Conservation (phyloP, 2,888 invertebrate species). For the Acronicta alni region DNA sequence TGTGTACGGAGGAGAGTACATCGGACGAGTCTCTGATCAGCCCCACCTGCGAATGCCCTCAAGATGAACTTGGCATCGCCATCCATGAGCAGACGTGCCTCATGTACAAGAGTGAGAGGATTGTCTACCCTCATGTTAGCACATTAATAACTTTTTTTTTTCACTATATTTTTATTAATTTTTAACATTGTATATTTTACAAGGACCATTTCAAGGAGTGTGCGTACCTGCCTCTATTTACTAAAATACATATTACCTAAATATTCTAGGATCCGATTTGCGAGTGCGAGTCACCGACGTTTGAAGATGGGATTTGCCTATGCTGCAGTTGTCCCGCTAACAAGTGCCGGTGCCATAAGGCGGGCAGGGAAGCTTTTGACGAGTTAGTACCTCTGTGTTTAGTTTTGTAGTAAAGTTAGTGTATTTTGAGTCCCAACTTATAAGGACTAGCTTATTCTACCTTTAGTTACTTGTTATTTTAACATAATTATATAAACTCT, state of each 20-base stretch:
- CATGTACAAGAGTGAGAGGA: slow-evolving; percentile 73
- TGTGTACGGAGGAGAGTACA: slow-evolving; percentile 64
- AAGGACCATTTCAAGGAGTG: too few relatives aligned
- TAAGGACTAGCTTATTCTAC: too few relatives aligned
- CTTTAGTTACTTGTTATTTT: too few relatives aligned
- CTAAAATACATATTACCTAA: too few relatives aligned
- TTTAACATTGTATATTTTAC: too few relatives aligned
- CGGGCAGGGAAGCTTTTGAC: slow-evolving; percentile 77
- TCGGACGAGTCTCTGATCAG: slow-evolving; percentile 51
- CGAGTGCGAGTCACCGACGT: slow-evolving; percentile 63
- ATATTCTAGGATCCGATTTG: slow-evolving; percentile 65
- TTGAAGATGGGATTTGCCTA: slow-evolving; percentile 65
- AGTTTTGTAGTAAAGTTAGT: too few relatives aligned
- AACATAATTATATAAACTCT: too few relatives aligned
- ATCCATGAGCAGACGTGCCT: slow-evolving; percentile 75
- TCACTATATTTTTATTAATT: too few relatives aligned
- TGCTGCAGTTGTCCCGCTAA: slow-evolving; percentile 72
- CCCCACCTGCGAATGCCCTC: slow-evolving; percentile 72
- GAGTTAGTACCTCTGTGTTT: slow-evolving; percentile 61
- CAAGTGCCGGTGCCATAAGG: slow-evolving; percentile 71
- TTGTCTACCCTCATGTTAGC: slow-evolving; percentile 75
- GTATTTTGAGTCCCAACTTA: too few relatives aligned
- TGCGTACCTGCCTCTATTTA: too few relatives aligned
- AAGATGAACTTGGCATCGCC: slow-evolving; percentile 73
- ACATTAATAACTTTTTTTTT: background rate